Conservation (phyloP, 2,113 vertebrate species). For the Colossoma macropomum region DNA sequence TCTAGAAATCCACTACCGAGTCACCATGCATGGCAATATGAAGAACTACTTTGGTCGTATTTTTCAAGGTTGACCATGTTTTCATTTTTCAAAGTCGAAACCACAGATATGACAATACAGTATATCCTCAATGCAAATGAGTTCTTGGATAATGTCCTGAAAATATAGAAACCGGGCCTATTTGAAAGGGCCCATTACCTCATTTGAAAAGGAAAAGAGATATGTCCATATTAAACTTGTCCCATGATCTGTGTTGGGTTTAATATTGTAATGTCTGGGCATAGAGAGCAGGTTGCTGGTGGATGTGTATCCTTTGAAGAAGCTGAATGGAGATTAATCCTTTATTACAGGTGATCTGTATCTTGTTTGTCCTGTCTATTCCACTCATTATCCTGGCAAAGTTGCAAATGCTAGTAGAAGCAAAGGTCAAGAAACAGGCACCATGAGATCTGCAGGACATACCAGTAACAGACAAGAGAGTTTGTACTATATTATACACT, state of each 20-base stretch:
- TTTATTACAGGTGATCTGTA: neutral
- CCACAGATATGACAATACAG: neutral
- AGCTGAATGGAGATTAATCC: neutral
- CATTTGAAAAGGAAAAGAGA: neutral
- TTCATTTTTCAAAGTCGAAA: neutral
- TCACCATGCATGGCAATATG: neutral
- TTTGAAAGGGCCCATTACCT: neutral
- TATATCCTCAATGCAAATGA: neutral
- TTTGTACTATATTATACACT: slow-evolving; percentile 8
- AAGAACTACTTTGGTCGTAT: slow-evolving; percentile 16
- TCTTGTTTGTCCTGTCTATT: slow-evolving; percentile 16
- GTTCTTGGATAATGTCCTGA: neutral
- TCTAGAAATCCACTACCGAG: neutral
- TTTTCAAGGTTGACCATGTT: neutral
- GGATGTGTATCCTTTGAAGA: slow-evolving; percentile 57
- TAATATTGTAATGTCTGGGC: neutral
- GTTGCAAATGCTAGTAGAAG: slow-evolving; percentile 71
- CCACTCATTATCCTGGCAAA: slow-evolving; percentile 56
- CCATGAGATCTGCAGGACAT: slow-evolving; percentile 49
- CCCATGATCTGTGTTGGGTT: neutral
- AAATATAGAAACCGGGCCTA: neutral
- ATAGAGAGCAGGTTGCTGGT: slow-evolving; percentile 69
- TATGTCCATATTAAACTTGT: neutral
- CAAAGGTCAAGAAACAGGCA: slow-evolving; percentile 80
- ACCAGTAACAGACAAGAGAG: slow-evolving; percentile 4